Percentiles rank a stretch among this genome's conserved stretches.
Conservation (phyloP, 2,888 invertebrate genomes). For the Antitype chi region DNA sequence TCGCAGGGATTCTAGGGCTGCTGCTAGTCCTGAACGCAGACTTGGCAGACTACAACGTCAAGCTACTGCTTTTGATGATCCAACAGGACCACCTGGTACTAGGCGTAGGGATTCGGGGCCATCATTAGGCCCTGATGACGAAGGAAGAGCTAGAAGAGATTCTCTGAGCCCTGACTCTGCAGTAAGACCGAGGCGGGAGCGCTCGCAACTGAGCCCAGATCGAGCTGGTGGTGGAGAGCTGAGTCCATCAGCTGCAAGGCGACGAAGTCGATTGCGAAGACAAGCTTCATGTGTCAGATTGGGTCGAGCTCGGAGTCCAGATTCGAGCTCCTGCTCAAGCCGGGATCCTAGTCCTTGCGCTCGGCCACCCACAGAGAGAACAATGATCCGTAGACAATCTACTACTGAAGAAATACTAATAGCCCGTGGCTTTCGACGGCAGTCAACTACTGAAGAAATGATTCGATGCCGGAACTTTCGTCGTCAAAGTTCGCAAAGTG, state of each 20-base stretch:
- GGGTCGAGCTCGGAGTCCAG: constrained; percentile 91
- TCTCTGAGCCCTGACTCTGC: constrained; percentile 98
- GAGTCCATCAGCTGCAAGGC: constrained; percentile 93
- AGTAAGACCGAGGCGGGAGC: constrained; percentile 94
- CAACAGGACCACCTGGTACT: constrained; percentile 93
- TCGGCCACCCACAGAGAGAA: constrained; percentile 91
- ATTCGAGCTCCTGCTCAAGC: constrained; percentile 94
- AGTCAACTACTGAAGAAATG: constrained; percentile 98
- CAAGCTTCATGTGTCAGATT: constrained; percentile 94
- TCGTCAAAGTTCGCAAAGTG: constrained; percentile 97
- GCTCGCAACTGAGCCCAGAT: constrained; percentile 95
- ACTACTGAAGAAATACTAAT: constrained; percentile 98
- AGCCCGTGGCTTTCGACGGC: constrained; percentile 96
- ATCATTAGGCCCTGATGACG: constrained; percentile 95
- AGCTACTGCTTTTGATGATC: constrained; percentile 97
- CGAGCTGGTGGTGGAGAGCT: constrained; percentile 95
- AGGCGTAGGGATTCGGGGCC: constrained; percentile 95
- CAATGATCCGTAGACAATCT: constrained; percentile 95
- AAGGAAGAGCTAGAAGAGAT: constrained; percentile 95
- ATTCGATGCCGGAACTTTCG: constrained; percentile 97
- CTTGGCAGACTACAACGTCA: constrained; percentile 95
- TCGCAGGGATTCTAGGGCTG: constrained; percentile 92
- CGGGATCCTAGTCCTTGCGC: constrained; percentile 96
- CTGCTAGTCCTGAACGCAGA: constrained; percentile 93
- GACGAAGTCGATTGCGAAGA: constrained; percentile 93